Evolutionary conservation across 2,113 vertebrate genomes (phyloP).

Genomic region (Phylloscopus trochilus): DNA sequence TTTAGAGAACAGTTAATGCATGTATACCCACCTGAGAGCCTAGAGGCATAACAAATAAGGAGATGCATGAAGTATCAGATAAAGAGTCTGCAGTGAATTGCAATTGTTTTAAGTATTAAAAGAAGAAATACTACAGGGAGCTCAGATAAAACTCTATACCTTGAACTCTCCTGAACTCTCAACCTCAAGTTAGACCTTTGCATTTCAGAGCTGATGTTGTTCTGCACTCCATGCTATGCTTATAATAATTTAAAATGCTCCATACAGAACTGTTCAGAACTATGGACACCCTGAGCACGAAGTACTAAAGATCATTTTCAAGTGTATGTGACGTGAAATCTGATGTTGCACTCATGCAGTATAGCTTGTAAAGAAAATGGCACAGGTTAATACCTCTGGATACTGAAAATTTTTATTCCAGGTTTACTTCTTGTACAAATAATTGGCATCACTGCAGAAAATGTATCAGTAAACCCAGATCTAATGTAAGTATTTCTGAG

Average conservation of each 20-base stretch:
- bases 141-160: not conserved
- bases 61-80: constrained; percentile 40
- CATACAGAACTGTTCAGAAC: not conserved
- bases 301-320: constrained; percentile 11
- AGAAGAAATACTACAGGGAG: constrained; percentile 30
- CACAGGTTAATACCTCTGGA: not conserved
- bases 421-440: not conserved
- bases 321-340: not conserved
- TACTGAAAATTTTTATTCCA: not conserved
- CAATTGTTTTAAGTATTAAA: constrained; percentile 35
- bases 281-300: not conserved
- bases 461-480: not conserved
- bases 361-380: not conserved
- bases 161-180: constrained; percentile 31
- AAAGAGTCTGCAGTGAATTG: constrained; percentile 10
- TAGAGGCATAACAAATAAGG: constrained; percentile 36
- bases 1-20: constrained; percentile 35
- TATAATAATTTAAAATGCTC: constrained; percentile 26
- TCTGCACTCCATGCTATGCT: not conserved
- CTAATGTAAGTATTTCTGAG: not conserved
- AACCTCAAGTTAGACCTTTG: constrained; percentile 1
- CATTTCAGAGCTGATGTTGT: constrained; percentile 13
- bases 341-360: not conserved
- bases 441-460: not conserved
- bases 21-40: constrained; percentile 5